Evolutionary conservation across 1,140 invertebrate genomes (phyloP), one percentile per base, ranked within the genome.

Genomic region (Trissolcus basalis): DNA sequence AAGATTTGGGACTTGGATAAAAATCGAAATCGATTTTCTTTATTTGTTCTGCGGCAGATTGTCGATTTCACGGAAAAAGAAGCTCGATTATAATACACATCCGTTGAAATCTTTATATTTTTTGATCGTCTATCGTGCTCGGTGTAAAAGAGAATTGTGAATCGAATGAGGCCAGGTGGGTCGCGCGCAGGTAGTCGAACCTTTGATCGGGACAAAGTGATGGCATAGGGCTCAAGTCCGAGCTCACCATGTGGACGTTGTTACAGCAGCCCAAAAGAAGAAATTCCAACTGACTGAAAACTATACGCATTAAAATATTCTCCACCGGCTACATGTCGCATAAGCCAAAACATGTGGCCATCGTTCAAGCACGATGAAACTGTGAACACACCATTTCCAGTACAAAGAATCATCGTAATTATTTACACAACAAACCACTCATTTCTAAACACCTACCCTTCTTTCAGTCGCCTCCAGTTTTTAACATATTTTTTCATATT

Each of bases 141-240:
- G 14, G 8, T 4, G 10, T 35, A 43, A 48, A 19, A 44, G 43
- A 55, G 58, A 67, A 74, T 58, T 60, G 55, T 60, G 15, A 58
- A 59, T 33, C 10, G 53, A 70, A 73, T 63, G 55, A 56, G 53
- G 77, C 84, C 84, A 86, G 84, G 79, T 86, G 82, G 80, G 80
- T 83, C 82, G 12, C 36, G 79, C 77, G 83, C 83, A 85, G 81
- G 60, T 59, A 45, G 79, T 47, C 67, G 76, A 58, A 72, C 73
- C 70, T 83, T 83, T 79, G 74, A 81, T 70, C 53, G 41, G 53
- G 27, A 81, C 75, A 73, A 80, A 76, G 68, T 61, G 64, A 65
- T 59, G 60, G 43, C 48, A 32, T 48, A 61, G 16, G 33, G 27
- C n/a, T 32, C 45, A 13, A 15, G 48, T 27, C 15, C 54, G 60